Evolutionary conservation across 1,140 invertebrate species (phyloP), one percentile per base, ranked within the genome.

Genomic region (Apis cerana): DNA sequence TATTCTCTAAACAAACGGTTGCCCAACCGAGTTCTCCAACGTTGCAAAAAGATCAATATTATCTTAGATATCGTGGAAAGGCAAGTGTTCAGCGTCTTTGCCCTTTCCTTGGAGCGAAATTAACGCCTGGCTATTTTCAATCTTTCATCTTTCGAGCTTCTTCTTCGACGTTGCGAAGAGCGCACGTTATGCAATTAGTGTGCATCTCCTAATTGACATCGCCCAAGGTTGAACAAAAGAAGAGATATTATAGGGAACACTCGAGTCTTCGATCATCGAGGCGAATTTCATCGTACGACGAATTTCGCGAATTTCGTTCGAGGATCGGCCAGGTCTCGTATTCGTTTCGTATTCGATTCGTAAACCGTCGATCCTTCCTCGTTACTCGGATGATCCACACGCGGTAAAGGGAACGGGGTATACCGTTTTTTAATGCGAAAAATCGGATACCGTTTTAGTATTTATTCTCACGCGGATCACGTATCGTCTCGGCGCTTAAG

Each of bases 181-280:
- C 27, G 27, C 52, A 61, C 62, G 82, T 84, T 67, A 80, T 64
- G 23, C 69, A 83, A 88, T 88, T 88, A 88, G 83, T 78, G 59
- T 33, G 80, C 12, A 62, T 77, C 43, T 85, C 19, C 86, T 88
- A 88, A 88, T 80, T 88, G 87, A 83, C 76, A 80, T 13, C 50
- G 80, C 48, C 33, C 75, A 88, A 85, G 86, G 86, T 56, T 80
- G 61, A 33, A 12, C 74, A 48, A 75, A 75, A 70, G 50, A 33
- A 59, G 59, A 59, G 69, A 33, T 33, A 33, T 33, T 27, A 59
- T 27, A 61, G n/a, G 56, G 9, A 17, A 48, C 4, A 23, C 21
- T 11, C 27, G 33, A 64, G 17, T 65, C 50, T 58, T 72, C 33
- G 56, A n/a, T 56, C 11, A 33, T 33, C 27, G 27, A 27, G 27